Evolutionary conservation across 2,113 vertebrate species (phyloP).

Genomic region (Emydura subglobosa): DNA sequence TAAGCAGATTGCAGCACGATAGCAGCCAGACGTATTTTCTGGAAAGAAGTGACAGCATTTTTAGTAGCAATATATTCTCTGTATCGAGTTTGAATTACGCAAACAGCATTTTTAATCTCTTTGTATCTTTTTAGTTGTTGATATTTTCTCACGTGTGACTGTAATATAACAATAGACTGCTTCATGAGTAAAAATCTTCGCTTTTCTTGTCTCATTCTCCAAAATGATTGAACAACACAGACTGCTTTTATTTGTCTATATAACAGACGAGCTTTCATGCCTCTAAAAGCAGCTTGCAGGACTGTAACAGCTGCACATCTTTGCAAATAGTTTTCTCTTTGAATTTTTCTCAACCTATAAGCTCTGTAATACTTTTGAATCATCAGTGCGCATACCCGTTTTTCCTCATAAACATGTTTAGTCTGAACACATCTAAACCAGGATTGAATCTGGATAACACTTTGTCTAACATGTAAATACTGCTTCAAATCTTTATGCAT

Average conservation of each 20-base stretch:
- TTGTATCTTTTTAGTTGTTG: conserved; percentile 74
- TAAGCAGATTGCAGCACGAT: conserved; percentile 78
- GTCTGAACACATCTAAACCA: conserved; percentile 70
- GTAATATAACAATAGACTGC: conserved; percentile 54
- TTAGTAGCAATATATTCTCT: conserved; percentile 7
- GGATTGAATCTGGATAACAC: conserved; percentile 75
- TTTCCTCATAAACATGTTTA: conserved; percentile 46
- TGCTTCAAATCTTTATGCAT: conserved; percentile 66
- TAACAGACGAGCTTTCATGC: conserved; percentile 52
- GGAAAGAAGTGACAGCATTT: conserved; percentile 62
- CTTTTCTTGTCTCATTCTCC: conserved; percentile 74
- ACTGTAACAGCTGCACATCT: conserved; percentile 55
- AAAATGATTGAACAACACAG: conserved; percentile 66
- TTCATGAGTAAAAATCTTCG: conserved; percentile 61
- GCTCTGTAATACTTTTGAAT: conserved; percentile 77
- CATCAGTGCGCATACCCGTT: conserved; percentile 44
- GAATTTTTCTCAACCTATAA: conserved; percentile 32
- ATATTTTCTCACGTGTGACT: conserved; percentile 74
- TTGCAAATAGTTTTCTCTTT: conserved; percentile 62
- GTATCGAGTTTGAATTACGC: conserved; percentile 69
- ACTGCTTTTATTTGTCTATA: conserved; percentile 55
- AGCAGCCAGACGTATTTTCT: conserved; percentile 46
- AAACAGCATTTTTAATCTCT: conserved; percentile 61
- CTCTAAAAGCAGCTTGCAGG: conserved; percentile 77
- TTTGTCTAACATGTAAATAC: conserved; percentile 57